A percentile compares a stretch with the other conserved stretches of the same genome.
These are phyloP conservation scores for Coendou prehensilis DNA, from an alignment of 2,797 vertebrate genomes.

Conservation along the genomic window DNA sequence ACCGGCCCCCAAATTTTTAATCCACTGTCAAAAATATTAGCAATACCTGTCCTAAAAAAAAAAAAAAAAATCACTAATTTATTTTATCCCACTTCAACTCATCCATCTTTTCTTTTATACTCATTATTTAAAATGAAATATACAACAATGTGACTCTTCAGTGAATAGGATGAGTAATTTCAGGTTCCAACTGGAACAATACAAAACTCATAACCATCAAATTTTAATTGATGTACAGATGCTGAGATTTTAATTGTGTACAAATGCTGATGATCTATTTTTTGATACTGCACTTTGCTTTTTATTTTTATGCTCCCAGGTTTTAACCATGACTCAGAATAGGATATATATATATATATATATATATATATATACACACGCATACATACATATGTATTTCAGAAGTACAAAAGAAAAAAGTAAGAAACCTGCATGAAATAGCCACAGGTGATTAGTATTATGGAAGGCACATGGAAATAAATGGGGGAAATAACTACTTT, in stretches of 20 bases:
- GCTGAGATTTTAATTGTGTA: constrained; percentile 18
- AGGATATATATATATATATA: background rate
- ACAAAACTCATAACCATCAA: constrained; percentile 35
- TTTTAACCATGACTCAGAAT: constrained; percentile 27
- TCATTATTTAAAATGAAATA: constrained; percentile 65
- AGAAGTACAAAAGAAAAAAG: constrained; percentile 32
- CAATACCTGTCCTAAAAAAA: constrained; percentile 44
- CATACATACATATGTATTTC: background rate
- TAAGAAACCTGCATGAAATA: constrained; percentile 31
- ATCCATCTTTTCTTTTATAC: constrained; percentile 1
- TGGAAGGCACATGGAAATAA: constrained; percentile 26
- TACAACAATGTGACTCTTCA: constrained; percentile 7
- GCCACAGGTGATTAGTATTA: constrained; percentile 57
- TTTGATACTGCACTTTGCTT: constrained; percentile 28
- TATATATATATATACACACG: background rate
- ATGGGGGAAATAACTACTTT: constrained; percentile 43
- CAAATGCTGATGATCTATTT: constrained; percentile 22
- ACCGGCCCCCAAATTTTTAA: constrained; percentile 8
- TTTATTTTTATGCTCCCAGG: constrained; percentile 46
- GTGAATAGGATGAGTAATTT: constrained; percentile 10
- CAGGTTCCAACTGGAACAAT: background rate
- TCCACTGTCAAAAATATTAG: constrained; percentile 49
- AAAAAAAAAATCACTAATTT: constrained; percentile 12
- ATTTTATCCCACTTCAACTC: constrained; percentile 48
- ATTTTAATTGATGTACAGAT: constrained; percentile 47